Conservation (phyloP, 2,797 vertebrate species). For the Micromesistius poutassou region DNA sequence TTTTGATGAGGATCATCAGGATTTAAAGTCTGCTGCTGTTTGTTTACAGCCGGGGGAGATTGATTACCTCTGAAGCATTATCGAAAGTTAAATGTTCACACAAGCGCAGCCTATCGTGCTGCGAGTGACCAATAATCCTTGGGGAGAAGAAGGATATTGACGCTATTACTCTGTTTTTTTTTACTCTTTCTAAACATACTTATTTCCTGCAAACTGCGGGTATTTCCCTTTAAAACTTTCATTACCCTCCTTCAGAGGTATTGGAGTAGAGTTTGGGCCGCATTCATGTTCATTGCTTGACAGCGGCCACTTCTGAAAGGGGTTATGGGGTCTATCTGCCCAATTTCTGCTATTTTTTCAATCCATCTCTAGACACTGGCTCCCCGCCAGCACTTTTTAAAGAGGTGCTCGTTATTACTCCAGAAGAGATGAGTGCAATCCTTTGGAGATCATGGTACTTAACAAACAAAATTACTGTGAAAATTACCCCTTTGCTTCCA, state of each 20-base stretch:
- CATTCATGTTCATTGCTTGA: conserved; percentile 1
- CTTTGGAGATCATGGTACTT: background rate
- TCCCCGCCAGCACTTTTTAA: background rate
- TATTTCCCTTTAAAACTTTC: background rate
- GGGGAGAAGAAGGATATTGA: background rate
- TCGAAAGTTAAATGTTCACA: background rate
- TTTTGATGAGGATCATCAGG: background rate
- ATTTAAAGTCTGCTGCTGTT: background rate
- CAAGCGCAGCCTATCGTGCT: background rate
- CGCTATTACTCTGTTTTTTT: background rate
- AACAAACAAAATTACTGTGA: background rate
- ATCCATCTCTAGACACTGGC: background rate
- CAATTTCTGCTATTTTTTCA: background rate
- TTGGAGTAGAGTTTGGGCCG: background rate
- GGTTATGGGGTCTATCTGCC: background rate
- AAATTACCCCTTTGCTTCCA: background rate
- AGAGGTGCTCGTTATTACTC: background rate
- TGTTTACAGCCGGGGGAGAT: background rate
- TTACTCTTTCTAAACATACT: background rate
- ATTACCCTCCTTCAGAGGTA: conserved; percentile 8
- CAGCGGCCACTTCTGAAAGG: conserved; percentile 4
- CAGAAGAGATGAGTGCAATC: background rate
- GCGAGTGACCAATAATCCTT: background rate
- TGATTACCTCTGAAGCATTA: background rate
- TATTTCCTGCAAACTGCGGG: background rate